Evolutionary conservation across 2,888 invertebrate genomes (phyloP), one percentile per base, ranked within the genome.

Genomic region (Euzetes globulus): DNA sequence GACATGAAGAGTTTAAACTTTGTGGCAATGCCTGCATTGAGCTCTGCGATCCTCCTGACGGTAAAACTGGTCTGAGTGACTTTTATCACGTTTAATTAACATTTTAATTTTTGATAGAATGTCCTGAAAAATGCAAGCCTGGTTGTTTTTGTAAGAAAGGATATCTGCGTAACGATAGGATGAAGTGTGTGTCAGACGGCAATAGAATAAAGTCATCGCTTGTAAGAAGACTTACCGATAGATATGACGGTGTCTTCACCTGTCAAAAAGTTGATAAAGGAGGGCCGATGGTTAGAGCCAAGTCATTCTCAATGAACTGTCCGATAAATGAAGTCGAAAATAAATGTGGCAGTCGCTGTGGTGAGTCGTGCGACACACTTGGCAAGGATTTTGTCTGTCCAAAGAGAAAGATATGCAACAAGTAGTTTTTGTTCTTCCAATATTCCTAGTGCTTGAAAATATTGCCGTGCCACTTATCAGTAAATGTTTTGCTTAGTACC

Each of bases 91-190:
- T n/a, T n/a, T 33, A 33, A 33, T 33, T 33, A 33, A 33, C 33
- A 33, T 6, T 9, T 47, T 47, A 47, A 9, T 47, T 9, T 47
- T 9, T 9, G 15, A 47, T 9, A 60, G 60, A 27, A 1, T 60
- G 60, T 60, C 60, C 63, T 1, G n/a, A n/a, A 2, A 63, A 29
- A 7, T n/a, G 19, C 9, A 63, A 15, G 7, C 37, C 63, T n/a
- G 63, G 63, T 1, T 63, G 63, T 11, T 63, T 63, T 19, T 63
- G 63, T 63, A 63, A 27, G 15, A 5, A 33, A 63, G 63, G 63
- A 9, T 63, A 63, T 63, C 19, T n/a, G 6, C 29, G 63, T 6
- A 37, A 37, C 11, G 13, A 60, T 25, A 60, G 11, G 19, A 25
- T 2, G 4, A 15, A 27, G 15, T 60, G 60, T 13, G 60, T 22